A percentile compares a stretch with the other conserved stretches of the same genome.
Conservation (phyloP, 2,797 vertebrate species). For the Hoplostethus mediterraneus region DNA sequence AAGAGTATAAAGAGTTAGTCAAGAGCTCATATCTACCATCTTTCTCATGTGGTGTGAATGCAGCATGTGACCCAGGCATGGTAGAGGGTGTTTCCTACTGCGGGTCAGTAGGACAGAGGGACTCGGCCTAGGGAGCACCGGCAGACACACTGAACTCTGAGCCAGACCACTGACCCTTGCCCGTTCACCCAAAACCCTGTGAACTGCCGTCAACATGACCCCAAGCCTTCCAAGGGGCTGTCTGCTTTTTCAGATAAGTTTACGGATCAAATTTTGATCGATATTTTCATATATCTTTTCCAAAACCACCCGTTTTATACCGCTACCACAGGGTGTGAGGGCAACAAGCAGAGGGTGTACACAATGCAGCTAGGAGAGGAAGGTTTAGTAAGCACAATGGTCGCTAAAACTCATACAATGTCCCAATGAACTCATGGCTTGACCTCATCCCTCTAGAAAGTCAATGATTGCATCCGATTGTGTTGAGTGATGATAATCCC, state of each 20-base stretch:
- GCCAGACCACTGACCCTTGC: slow-evolving; percentile 61
- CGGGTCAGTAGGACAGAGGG: neutral
- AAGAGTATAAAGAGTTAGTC: too few relatives aligned
- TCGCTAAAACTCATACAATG: slow-evolving; percentile 34
- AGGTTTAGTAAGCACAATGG: slow-evolving; percentile 45
- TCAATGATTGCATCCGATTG: neutral
- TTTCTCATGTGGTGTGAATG: too few relatives aligned
- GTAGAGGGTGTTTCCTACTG: too few relatives aligned
- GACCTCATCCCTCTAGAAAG: slow-evolving; percentile 17
- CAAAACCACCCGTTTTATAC: neutral
- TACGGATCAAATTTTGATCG: neutral
- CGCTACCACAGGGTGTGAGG: slow-evolving; percentile 44
- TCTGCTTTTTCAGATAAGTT: too few relatives aligned
- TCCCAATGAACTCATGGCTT: slow-evolving; percentile 26
- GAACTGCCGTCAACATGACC: neutral
- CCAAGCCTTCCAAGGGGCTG: too few relatives aligned
- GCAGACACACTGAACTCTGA: slow-evolving; percentile 73
- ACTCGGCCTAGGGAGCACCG: neutral
- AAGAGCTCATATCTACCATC: too few relatives aligned
- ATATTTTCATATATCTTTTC: neutral
- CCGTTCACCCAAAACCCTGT: slow-evolving; percentile 47
- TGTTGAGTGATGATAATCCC: slow-evolving; percentile 2
- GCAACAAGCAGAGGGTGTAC: slow-evolving; percentile 56
- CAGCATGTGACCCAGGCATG: too few relatives aligned
- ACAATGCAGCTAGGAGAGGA: slow-evolving; percentile 44